These are phyloP conservation scores for Anomalospiza imberbis DNA, from an alignment of 2,797 vertebrate species.

Conservation along the genomic window DNA sequence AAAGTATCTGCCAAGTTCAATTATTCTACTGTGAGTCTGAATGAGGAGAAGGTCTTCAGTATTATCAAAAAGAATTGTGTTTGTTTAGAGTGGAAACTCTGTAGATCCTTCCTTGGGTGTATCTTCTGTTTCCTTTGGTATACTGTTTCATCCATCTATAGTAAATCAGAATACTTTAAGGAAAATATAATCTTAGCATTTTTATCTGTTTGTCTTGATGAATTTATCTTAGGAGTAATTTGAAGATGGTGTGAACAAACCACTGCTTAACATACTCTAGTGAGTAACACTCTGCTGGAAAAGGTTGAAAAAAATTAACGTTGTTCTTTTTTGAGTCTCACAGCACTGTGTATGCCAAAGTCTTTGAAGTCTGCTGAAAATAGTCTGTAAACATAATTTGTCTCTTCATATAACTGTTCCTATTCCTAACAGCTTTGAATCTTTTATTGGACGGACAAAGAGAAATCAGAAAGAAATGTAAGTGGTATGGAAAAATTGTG, in stretches of 20 bases:
- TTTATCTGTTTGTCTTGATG: neutral
- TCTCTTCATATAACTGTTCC: neutral
- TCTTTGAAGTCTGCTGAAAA: neutral
- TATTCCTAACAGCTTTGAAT: neutral
- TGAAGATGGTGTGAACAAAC: neutral
- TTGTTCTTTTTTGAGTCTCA: neutral
- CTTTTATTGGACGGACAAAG: neutral
- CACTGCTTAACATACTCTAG: neutral
- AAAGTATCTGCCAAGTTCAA: neutral
- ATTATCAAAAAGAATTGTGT: neutral
- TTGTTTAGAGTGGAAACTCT: neutral
- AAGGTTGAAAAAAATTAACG: neutral
- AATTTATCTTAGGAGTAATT: neutral
- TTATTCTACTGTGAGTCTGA: neutral
- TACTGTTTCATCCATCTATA: neutral
- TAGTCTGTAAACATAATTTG: neutral
- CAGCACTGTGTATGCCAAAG: neutral
- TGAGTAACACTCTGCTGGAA: neutral
- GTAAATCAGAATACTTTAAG: neutral
- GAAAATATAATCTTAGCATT: neutral
- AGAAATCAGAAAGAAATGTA: neutral
- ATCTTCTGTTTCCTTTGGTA: neutral
- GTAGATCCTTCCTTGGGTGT: neutral
- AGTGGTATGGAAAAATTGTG: neutral
- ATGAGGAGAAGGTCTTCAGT: neutral